Conservation (phyloP, 2,888 invertebrate species). For the Papilio elwesi region DNA sequence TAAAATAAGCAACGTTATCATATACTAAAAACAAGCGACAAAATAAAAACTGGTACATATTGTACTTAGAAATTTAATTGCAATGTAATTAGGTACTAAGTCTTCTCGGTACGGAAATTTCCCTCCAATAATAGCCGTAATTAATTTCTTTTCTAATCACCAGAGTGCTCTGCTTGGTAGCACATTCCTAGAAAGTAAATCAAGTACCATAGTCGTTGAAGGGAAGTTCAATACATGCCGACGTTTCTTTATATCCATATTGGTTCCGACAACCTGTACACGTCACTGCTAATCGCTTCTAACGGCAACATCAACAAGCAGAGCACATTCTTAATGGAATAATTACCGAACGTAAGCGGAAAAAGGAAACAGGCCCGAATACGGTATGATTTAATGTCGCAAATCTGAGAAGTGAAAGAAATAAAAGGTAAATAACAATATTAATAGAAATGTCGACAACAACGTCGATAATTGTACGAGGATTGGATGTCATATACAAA, state of each 20-base stretch:
- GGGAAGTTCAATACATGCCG: conserved; percentile 29
- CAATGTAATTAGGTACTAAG: conserved; percentile 1
- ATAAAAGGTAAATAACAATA: neutral
- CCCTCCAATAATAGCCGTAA: conserved; percentile 31
- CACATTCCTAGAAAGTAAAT: conserved; percentile 36
- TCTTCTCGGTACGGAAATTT: conserved; percentile 20
- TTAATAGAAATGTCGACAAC: conserved; percentile 13
- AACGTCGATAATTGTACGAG: conserved; percentile 6
- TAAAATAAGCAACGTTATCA: neutral
- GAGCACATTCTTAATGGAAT: conserved; percentile 25
- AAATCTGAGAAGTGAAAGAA: conserved; percentile 14
- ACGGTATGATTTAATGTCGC: conserved; percentile 1
- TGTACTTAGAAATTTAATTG: neutral
- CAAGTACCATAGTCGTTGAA: conserved; percentile 17
- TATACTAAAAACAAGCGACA: neutral
- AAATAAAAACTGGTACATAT: no score
- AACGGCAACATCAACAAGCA: conserved; percentile 21
- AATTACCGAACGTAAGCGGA: conserved; percentile 15
- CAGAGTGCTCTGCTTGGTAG: conserved; percentile 8
- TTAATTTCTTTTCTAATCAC: conserved; percentile 29
- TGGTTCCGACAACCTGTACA: conserved; percentile 17
- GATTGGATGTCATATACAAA: conserved; percentile 13
- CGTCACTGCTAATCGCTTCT: conserved; percentile 27
- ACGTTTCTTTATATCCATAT: conserved; percentile 33
- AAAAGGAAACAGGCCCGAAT: conserved; percentile 17